These are phyloP conservation scores for Hippocampus mohnikei DNA, from an alignment of 2,113 vertebrate species.

Conservation along the genomic window DNA sequence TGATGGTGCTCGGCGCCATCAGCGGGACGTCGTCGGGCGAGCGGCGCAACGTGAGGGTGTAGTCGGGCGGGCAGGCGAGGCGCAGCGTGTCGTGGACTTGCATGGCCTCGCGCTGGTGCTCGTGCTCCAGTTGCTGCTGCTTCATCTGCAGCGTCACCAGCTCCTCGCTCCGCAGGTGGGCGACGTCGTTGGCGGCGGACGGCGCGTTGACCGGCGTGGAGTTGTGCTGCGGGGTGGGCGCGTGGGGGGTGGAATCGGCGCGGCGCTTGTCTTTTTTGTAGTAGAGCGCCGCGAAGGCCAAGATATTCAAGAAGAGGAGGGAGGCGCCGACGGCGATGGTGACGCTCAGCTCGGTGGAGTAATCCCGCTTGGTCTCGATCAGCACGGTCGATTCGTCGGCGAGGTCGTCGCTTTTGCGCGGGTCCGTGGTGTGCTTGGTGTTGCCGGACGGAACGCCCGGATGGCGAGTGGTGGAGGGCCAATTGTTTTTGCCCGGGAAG, in stretches of 20 bases:
- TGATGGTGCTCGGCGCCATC: constrained; percentile 88
- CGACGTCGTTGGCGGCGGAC: constrained; percentile 76
- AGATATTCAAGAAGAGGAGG: constrained; percentile 90
- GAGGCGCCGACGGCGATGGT: constrained; percentile 95
- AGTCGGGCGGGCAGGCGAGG: constrained; percentile 78
- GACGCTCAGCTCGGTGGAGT: constrained; percentile 91
- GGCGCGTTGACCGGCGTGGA: constrained; percentile 29
- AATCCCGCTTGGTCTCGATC: constrained; percentile 90
- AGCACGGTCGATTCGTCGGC: constrained; percentile 83
- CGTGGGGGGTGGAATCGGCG: constrained; percentile 84
- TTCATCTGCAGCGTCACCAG: constrained; percentile 94
- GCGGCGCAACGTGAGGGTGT: constrained; percentile 65
- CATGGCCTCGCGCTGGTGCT: constrained; percentile 82
- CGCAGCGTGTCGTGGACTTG: constrained; percentile 83
- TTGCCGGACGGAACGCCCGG: constrained; percentile 83
- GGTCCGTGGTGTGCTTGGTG: constrained; percentile 85
- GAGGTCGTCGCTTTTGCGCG: constrained; percentile 72
- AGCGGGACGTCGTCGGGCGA: constrained; percentile 65
- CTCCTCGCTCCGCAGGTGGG: constrained; percentile 87
- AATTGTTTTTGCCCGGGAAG: constrained; percentile 84
- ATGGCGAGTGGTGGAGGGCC: constrained; percentile 90
- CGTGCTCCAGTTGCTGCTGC: constrained; percentile 80
- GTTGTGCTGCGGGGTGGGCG: constrained; percentile 81
- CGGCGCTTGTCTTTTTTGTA: constrained; percentile 95
- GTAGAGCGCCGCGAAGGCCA: constrained; percentile 92